Conservation (phyloP, 2,888 invertebrate species). For the Ellobium chinense region DNA sequence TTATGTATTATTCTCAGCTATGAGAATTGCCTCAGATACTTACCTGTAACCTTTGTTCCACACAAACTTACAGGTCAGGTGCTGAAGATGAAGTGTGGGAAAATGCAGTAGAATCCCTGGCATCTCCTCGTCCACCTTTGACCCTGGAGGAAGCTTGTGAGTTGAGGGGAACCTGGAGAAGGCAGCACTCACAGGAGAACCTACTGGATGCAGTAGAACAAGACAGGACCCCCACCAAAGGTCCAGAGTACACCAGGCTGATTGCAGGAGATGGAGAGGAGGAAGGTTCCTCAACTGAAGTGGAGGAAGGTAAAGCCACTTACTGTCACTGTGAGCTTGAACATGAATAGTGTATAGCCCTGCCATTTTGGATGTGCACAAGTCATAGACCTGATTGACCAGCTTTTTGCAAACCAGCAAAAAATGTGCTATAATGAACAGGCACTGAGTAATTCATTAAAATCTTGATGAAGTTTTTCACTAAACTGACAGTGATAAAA, state of each 20-base stretch:
- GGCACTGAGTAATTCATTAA: too few species aligned
- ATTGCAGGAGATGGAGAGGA: conserved; percentile 48
- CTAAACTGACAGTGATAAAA: too few species aligned
- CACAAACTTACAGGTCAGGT: conserved; percentile 55
- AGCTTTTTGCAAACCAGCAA: too few species aligned
- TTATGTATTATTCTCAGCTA: too few species aligned
- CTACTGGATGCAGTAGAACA: conserved; percentile 38
- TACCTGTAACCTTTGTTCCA: too few species aligned
- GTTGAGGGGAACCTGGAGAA: conserved; percentile 50
- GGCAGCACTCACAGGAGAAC: conserved; percentile 53
- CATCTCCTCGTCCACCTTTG: conserved; percentile 38
- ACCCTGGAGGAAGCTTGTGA: conserved; percentile 54
- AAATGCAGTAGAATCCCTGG: conserved; percentile 47
- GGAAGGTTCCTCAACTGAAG: conserved; percentile 47
- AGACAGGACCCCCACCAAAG: not conserved
- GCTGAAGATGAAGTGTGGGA: conserved; percentile 56
- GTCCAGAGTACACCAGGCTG: conserved; percentile 25
- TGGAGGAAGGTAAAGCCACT: conserved; percentile 36
- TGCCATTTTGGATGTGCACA: too few species aligned
- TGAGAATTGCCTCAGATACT: too few species aligned
- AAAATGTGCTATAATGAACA: too few species aligned
- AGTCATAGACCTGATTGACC: too few species aligned
- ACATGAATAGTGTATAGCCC: too few species aligned
- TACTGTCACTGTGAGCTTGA: too few species aligned
- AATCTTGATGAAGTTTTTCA: too few species aligned